phyloP scores from a whole-genome alignment of 2,888 invertebrate species.

The Anthoptus insignis region DNA sequence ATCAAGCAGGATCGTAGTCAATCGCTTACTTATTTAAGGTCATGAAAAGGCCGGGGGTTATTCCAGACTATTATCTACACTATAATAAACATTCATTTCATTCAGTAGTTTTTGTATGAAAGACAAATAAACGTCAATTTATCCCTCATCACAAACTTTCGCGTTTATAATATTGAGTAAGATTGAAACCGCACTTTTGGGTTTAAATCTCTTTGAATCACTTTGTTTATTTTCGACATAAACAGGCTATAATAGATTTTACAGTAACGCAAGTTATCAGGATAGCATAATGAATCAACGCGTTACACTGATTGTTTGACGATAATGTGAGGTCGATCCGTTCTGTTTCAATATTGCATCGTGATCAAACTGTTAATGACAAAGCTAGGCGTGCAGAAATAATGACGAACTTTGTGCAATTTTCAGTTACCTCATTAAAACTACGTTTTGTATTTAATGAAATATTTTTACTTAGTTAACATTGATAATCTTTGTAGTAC shows the following conservation, averaged over 20 bases:
- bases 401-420: background rate
- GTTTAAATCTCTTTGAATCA: background rate
- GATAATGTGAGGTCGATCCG: slow-evolving; percentile 10
- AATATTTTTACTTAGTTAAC: background rate
- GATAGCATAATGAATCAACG: background rate
- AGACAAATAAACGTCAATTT: no score
- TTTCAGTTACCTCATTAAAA: background rate
- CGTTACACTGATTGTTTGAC: slow-evolving; percentile 13
- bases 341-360: slow-evolving; percentile 11
- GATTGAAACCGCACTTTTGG: no score
- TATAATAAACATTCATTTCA: no score
- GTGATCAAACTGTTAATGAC: slow-evolving; percentile 15
- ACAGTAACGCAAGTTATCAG: background rate
- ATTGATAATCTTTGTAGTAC: no score
- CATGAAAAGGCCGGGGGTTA: no score
- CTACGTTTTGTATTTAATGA: background rate
- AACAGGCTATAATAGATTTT: background rate
- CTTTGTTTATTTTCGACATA: background rate
- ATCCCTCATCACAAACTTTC: no score
- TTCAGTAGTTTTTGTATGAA: no score
- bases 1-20: no score
- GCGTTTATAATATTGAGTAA: no score
- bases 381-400: slow-evolving; percentile 4
- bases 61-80: no score
- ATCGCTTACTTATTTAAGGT: no score